A percentile compares a stretch with the other conserved stretches of the same genome.
These are phyloP conservation scores for Promerops cafer DNA, from an alignment of 2,113 vertebrate genomes.

Conservation along the genomic window DNA sequence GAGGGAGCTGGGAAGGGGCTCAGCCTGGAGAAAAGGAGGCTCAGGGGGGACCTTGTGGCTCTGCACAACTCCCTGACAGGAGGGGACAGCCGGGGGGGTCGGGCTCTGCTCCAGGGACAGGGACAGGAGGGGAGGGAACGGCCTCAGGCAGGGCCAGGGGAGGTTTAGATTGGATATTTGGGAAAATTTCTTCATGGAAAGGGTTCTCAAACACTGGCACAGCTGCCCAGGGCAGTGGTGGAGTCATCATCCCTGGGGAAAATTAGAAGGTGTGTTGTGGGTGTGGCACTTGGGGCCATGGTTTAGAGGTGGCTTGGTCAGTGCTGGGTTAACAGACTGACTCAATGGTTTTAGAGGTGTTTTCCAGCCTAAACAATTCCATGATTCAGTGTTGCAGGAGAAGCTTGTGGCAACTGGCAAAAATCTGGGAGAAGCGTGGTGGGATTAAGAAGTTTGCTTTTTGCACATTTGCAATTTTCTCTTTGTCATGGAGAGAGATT, in stretches of 20 bases:
- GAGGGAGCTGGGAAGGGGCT: background rate
- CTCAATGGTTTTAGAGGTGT: background rate
- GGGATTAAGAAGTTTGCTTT: background rate
- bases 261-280: accelerated
- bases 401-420: background rate
- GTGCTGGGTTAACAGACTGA: background rate
- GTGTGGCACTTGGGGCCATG: background rate
- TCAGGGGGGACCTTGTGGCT: background rate
- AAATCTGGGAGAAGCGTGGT: background rate
- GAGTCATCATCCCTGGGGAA: background rate
- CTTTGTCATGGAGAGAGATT: background rate
- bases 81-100: accelerated
- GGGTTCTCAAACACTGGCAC: background rate
- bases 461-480: background rate
- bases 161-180: accelerated
- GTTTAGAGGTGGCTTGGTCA: background rate
- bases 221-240: background rate
- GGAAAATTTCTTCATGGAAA: background rate
- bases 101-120: background rate
- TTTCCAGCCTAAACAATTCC: background rate
- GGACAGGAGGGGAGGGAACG: accelerated
- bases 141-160: accelerated
- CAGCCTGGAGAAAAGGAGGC: background rate
- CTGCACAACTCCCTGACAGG: background rate
- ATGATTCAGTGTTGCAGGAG: background rate